These are phyloP conservation scores for Argopecten irradians DNA, from an alignment of 1,140 invertebrate genomes.

Conservation along the genomic window DNA sequence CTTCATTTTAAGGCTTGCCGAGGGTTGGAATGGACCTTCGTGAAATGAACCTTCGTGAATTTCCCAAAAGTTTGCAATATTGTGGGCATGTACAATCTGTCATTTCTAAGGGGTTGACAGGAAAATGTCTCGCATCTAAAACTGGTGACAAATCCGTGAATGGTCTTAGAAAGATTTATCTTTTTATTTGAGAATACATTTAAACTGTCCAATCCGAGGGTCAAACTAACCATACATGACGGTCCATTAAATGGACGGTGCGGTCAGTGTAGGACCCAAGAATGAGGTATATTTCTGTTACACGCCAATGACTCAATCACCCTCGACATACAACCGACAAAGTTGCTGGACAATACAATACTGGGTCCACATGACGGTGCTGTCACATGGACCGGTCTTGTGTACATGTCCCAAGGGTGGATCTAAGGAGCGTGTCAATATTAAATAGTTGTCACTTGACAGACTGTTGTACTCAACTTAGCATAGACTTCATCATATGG, in stretches of 20 bases:
- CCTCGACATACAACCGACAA: slow-evolving; percentile 59
- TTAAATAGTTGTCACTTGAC: no score
- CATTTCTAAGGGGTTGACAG: no score
- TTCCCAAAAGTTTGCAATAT: no score
- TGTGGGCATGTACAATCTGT: no score
- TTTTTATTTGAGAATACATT: neutral
- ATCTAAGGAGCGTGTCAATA: slow-evolving; percentile 59
- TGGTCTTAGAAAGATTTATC: no score
- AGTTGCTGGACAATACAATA: slow-evolving; percentile 51
- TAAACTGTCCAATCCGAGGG: neutral
- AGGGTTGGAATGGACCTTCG: no score
- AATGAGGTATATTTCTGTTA: slow-evolving; percentile 64
- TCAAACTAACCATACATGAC: neutral
- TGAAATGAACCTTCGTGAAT: no score
- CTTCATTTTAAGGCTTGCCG: no score
- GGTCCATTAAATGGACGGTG: neutral
- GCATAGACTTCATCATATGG: no score
- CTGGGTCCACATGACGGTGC: neutral
- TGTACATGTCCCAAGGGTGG: slow-evolving; percentile 53
- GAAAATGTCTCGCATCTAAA: no score
- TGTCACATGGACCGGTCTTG: neutral
- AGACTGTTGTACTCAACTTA: no score
- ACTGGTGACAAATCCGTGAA: no score
- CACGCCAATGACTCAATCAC: slow-evolving; percentile 70
- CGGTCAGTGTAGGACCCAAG: slow-evolving; percentile 24